Base-by-base conservation (phyloP, 2,113 vertebrate species). In the Penelope pileata region DNA sequence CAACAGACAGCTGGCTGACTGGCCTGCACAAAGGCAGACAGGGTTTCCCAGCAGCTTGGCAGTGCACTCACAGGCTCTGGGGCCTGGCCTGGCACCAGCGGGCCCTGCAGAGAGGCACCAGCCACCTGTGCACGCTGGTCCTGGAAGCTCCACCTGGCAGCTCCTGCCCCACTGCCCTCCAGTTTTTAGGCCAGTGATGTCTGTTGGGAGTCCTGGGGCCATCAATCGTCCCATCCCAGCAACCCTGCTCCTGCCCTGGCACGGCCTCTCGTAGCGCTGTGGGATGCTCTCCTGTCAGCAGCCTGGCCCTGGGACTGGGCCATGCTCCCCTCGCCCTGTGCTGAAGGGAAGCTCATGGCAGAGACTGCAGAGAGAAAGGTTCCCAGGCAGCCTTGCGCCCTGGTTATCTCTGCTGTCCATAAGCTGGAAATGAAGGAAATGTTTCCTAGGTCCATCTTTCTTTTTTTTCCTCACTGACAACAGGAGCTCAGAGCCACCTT, bases 271-370 rank as follows among this genome's bases (percentile, higher is more conserved):
- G 2, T 58, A 27, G 10, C 3, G 3, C 22, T 32, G 19, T 23
- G 23, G 26, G 21, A 38, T 58, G 50, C 8, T 73, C 36, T 54
- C 34, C 12, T 38, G n/a, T 15, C 51, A n/a, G 19, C 4, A 34
- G 32, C 56, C 36, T 45, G 27, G 43, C 9, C 38, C n/a, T n/a
- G n/a, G n/a, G n/a, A n/a, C n/a, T n/a, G n/a, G n/a, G n/a, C n/a
- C n/a, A n/a, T n/a, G n/a, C n/a, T n/a, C n/a, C 18, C 48, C 29
- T 59, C 5, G 1, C 43, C 42, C 30, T 0, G 1, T n/a, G 0
- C 0, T 8, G 3, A 2, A 15, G 16, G 7, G 9, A 80, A 68
- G 30, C 4, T 59, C 26, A 42, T 0, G 0, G 4, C 10, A 83
- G 53, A 54, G 32, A 69, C 3, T 14, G 40, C 4, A 1, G 36